Percentiles rank a stretch among this genome's conserved stretches.
Evolutionary conservation across 2,113 vertebrate species (phyloP).

Genomic region (Hippocampus guttulatus): DNA sequence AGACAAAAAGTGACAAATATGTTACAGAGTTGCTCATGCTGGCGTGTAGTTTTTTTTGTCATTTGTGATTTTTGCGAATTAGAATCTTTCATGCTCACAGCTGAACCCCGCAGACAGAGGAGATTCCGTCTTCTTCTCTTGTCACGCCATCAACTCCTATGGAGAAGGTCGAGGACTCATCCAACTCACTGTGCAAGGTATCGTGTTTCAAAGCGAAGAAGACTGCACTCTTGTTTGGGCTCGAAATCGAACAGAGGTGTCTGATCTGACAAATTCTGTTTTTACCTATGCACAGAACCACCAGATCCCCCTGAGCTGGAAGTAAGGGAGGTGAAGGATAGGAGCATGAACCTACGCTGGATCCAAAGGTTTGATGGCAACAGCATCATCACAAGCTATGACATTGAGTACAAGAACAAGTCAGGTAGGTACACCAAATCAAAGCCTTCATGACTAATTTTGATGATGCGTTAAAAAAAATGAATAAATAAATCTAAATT

Average conservation of each 20-base stretch:
- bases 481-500: neutral
- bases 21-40: neutral
- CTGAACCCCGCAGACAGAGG: constrained; percentile 93
- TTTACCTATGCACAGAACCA: constrained; percentile 77
- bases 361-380: constrained; percentile 96
- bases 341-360: constrained; percentile 97
- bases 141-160: constrained; percentile 97
- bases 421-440: constrained; percentile 73
- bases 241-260: neutral
- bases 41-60: neutral
- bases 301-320: constrained; percentile 95
- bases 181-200: constrained; percentile 97
- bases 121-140: constrained; percentile 98
- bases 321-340: constrained; percentile 93
- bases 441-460: neutral
- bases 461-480: neutral
- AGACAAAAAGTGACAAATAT: too few relatives aligned
- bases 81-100: constrained; percentile 55
- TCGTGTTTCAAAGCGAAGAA: too few relatives aligned
- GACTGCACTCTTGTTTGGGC: too few relatives aligned
- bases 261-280: neutral
- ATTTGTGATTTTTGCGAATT: neutral
- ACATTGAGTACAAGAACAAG: constrained; percentile 99
- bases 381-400: constrained; percentile 97
- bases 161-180: constrained; percentile 97